Evolutionary conservation across 2,113 vertebrate genomes (phyloP), one percentile per base, ranked within the genome.

Genomic region (Pygoscelis antarcticus): DNA sequence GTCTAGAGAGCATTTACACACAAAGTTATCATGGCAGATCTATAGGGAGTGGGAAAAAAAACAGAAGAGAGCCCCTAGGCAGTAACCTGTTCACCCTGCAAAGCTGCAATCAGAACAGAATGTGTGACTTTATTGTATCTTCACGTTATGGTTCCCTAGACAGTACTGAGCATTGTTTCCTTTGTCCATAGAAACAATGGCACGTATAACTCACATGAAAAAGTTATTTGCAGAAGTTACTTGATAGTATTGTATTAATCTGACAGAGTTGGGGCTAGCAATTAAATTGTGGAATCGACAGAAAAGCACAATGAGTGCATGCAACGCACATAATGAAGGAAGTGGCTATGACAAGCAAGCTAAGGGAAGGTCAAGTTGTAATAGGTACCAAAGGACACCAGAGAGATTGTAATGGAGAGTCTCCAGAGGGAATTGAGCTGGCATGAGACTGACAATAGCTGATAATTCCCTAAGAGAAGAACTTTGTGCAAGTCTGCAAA

Each of bases 41-140:
- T 84, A 60, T 58, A 78, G 47, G 51, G 72, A 82, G 23, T 55
- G 38, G 57, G 74, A 76, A 90, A 75, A 96, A 72, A 95, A 88
- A 65, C 29, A 77, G 44, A 83, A 83, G 64, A 75, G 49, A 87
- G 55, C 72, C 87, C 47, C 44, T 87, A 51, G 69, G 84, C 69
- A 89, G 69, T 82, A 96, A 96, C 91, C 84, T 96, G 93, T 47
- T 90, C 87, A 91, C 58, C 47, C 96, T 69, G 61, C 65, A 95
- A 96, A 93, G 84, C 91, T 94, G 78, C 70, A 95, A 18, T 80
- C 70, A 27, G 11, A 94, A 84, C 60, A 96, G 87, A 93, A 94
- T 29, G 74, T 84, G 89, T 76, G 78, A 72, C 78, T 96, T 89
- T 66, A 87, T 70, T 87, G 52, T 71, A 60, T 81, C 95, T 96